Percentiles rank a stretch among this genome's conserved stretches.
phyloP scores from a whole-genome alignment of 2,797 vertebrate genomes.

The Phataginus tricuspis region DNA sequence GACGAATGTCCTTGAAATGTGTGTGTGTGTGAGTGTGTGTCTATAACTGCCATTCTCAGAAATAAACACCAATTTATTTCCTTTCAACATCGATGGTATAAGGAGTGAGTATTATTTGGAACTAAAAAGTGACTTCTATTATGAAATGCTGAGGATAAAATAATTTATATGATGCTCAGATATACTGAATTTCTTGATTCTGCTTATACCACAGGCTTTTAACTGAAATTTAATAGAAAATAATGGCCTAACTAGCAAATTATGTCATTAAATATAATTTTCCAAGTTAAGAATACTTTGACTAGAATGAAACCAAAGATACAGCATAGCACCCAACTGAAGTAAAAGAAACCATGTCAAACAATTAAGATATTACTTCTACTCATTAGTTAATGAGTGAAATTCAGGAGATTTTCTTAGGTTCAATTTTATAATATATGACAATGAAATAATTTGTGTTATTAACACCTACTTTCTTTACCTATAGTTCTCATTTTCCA shows the following conservation, averaged over 20 bases:
- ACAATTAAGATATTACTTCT: neutral
- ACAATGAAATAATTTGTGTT: constrained; percentile 23
- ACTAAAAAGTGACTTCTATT: constrained; percentile 37
- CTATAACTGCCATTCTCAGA: constrained; percentile 74
- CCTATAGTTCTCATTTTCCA: neutral
- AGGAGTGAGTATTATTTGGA: constrained; percentile 70
- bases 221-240: constrained; percentile 45
- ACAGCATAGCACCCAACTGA: neutral
- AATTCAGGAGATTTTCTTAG: neutral
- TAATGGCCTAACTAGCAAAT: neutral
- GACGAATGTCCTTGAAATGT: constrained; percentile 81
- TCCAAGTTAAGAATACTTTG: constrained; percentile 25
- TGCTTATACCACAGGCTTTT: neutral
- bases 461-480: constrained; percentile 15
- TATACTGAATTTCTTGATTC: constrained; percentile 18
- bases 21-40: constrained; percentile 73
- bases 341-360: constrained; percentile 51
- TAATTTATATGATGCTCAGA: constrained; percentile 22
- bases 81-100: constrained; percentile 67
- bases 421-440: constrained; percentile 1
- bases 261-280: constrained; percentile 51
- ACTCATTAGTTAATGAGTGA: neutral
- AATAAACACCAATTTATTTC: constrained; percentile 70
- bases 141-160: neutral
- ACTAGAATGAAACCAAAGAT: constrained; percentile 27